These are phyloP conservation scores for Pyrochroa serraticornis DNA, from an alignment of 2,888 invertebrate genomes.

Conservation along the genomic window DNA sequence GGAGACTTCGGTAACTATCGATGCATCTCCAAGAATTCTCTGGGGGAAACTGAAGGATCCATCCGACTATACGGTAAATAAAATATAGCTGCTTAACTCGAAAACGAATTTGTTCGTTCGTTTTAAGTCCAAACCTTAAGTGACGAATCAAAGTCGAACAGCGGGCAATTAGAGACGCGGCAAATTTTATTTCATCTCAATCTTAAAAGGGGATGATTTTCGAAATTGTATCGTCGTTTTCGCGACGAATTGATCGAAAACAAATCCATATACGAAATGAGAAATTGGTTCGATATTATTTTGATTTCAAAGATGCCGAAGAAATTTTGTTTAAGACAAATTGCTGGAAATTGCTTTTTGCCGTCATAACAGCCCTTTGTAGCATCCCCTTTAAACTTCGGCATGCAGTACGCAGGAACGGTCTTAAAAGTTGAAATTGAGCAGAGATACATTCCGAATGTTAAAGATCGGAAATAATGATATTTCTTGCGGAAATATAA, in stretches of 20 bases:
- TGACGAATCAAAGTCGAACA: no score
- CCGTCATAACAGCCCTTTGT: conserved; percentile 6
- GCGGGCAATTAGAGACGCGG: no score
- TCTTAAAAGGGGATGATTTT: no score
- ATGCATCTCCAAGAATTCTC: conserved; percentile 92
- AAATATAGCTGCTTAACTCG: conserved; percentile 44
- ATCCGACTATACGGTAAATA: conserved; percentile 86
- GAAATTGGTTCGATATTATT: not conserved
- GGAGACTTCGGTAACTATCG: conserved; percentile 90
- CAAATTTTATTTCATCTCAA: no score
- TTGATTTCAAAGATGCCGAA: not conserved
- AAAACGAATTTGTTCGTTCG: conserved; percentile 38
- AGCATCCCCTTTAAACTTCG: conserved; percentile 1
- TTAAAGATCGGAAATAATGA: no score
- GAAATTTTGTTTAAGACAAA: conserved; percentile 15
- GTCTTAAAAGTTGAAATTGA: not conserved
- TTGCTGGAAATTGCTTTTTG: conserved; percentile 17
- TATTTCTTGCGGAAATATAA: no score
- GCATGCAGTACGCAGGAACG: not conserved
- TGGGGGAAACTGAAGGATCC: conserved; percentile 92
- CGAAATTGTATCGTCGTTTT: no score
- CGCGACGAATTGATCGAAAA: no score
- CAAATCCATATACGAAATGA: no score
- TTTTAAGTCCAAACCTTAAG: conserved; percentile 15
- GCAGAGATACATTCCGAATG: no score